A percentile compares a stretch with the other conserved stretches of the same genome.
phyloP scores from a whole-genome alignment of 2,888 invertebrate genomes.

The Cyclophora punctaria region DNA sequence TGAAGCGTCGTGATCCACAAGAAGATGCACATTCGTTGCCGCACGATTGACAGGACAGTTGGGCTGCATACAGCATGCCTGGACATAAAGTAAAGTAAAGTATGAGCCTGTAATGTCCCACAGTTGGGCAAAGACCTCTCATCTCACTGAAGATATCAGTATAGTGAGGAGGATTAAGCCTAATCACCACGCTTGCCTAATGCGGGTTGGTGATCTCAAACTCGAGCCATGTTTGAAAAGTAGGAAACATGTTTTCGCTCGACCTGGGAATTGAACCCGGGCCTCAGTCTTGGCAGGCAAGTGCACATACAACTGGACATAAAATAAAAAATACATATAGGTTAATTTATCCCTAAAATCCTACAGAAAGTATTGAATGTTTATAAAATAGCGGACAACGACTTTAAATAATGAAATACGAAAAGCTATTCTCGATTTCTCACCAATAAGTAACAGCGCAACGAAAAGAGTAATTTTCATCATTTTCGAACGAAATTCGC shows the following conservation, averaged over 20 bases:
- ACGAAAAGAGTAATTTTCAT: not conserved
- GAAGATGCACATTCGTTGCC: slow-evolving; percentile 75
- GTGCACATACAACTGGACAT: not conserved
- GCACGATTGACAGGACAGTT: slow-evolving; percentile 50
- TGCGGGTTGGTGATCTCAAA: too few species aligned
- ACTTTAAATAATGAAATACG: too few species aligned
- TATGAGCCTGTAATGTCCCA: not conserved
- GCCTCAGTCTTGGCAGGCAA: not conserved
- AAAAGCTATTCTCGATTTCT: not conserved
- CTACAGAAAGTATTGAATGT: not conserved
- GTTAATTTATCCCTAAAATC: too few species aligned
- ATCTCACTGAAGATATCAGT: too few species aligned
- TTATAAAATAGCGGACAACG: not conserved
- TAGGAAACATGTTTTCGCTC: too few species aligned
- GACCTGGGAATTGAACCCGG: not conserved
- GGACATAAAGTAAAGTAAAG: not conserved
- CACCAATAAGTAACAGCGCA: not conserved
- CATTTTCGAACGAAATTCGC: not conserved
- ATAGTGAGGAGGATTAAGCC: not conserved
- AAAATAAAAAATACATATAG: not conserved
- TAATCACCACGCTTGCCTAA: too few species aligned
- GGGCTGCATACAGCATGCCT: slow-evolving; percentile 3
- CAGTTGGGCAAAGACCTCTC: not conserved
- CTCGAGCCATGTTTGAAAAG: too few species aligned
- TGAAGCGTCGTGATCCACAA: slow-evolving; percentile 77